Conservation (phyloP, 2,888 invertebrate species). For the Entomobrya proxima region DNA sequence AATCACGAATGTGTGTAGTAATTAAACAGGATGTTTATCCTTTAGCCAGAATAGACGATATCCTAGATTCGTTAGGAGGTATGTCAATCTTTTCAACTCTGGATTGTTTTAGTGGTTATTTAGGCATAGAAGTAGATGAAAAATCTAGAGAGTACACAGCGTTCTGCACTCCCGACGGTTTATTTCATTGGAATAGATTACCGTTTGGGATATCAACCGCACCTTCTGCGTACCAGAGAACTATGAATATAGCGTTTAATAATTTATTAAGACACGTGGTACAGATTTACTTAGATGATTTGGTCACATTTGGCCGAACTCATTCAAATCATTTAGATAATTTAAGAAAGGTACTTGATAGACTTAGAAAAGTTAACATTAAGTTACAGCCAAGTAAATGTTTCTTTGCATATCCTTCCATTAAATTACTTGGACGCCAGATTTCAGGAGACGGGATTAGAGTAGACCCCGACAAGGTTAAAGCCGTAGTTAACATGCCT, state of each 20-base stretch:
- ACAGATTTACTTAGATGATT: conserved; percentile 76
- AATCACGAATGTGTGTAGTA: conserved; percentile 47
- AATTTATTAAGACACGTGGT: conserved; percentile 2
- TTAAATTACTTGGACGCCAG: too few relatives aligned
- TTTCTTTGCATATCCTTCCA: too few relatives aligned
- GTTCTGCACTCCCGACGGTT: conserved; percentile 46
- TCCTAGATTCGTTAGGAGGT: background rate
- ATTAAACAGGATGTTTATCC: conserved; percentile 76
- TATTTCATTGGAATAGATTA: conserved; percentile 32
- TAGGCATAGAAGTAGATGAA: conserved; percentile 13
- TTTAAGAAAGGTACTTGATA: conserved; percentile 39
- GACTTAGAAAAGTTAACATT: conserved; percentile 62
- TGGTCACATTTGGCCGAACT: too few relatives aligned
- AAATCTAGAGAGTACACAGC: conserved; percentile 49
- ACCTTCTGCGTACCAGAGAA: conserved; percentile 15
- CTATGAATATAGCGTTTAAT: background rate
- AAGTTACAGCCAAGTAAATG: conserved; percentile 76
- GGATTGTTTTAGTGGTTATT: conserved; percentile 56
- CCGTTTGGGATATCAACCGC: conserved; percentile 48
- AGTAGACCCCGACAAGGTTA: too few relatives aligned
- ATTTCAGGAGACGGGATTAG: too few relatives aligned
- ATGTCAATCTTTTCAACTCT: conserved; percentile 1
- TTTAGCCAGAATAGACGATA: conserved; percentile 18
- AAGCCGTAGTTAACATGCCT: too few relatives aligned
- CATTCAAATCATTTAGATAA: conserved; percentile 72